Base-by-base conservation (phyloP, 92 coral and sea anemone genomes). In the Pocillopora grandis region DNA sequence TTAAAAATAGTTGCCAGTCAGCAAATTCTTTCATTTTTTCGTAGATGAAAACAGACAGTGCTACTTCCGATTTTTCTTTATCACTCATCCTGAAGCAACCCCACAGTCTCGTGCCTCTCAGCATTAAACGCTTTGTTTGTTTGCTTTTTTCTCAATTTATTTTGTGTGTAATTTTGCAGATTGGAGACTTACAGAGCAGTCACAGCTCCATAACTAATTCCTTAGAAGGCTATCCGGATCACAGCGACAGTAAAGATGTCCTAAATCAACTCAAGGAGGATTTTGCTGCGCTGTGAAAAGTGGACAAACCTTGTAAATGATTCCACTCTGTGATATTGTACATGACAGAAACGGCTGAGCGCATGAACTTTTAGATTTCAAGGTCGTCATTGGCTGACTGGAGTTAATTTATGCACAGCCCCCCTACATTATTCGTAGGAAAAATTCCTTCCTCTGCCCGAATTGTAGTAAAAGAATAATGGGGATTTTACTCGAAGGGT, bases 131-230 rank as follows among this genome's bases (percentile, higher is more conserved):
- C n/a, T 78, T 20, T 79, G 71, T 27, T 15, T 52, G 66, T 20
- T 18, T 57, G 14, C 10, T n/a, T 48, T 20, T n/a, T 42, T 9
- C 19, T 13, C 23, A 19, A 11, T 19, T 27, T 66, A 10, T 2
- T 62, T 79, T 27, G 16, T 35, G n/a, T 84, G 35, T 55, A 48
- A 72, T 8, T 66, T 80, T 78, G 66, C 82, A 96, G 98, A 90
- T 96, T 69, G 98, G 98, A 57, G 98, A 96, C 71, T 87, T 96
- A 13, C 98, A 96, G 78, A 92, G 98, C 83, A 92, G 98, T 75
- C 90, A 86, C 87, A 88, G 91, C 37, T 92, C 98, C n/a, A 91
- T 90, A 63, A 92, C 81, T 81, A 94, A 96, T 58, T 85, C 98
- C 2, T 83, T 94, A 60, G 98, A 96, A 55, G 96, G 95, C 17